Base-by-base conservation (phyloP, 2,797 vertebrate species). In the Sebastes taczanowskii region DNA sequence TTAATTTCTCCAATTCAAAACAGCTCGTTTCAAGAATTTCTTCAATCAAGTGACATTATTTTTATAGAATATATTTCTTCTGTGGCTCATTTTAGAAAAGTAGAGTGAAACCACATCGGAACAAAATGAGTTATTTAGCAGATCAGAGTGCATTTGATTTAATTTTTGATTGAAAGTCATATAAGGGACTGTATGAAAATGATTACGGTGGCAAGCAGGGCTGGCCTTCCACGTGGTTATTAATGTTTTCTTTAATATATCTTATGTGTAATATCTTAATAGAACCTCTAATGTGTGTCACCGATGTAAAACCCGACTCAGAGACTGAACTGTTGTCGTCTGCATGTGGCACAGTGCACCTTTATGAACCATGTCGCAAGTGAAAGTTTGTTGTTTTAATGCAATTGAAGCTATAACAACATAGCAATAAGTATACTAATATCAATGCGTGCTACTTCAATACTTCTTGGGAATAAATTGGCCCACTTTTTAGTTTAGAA, bases 1-100 rank as follows among this genome's bases (percentile, higher is more conserved):
- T 76, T 22, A 2, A 13, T 46, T 77, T 29, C 62, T 75, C 38
- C n/a, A 4, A n/a, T 74, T 84, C 20, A 53, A 79, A 75, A 61
- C 27, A 29, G 32, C 42, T 85, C 61, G 25, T 84, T 90, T 73
- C 34, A 74, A 74, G 42, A 73, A 56, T 77, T 46, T 49, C 66
- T 71, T 82, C 29, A 78, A 46, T 85, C 46, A 52, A 77, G 52
- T 35, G 30, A 30, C 46, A 60, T 67, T 35, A 42, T 29, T 68
- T 71, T 49, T 35, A 77, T 46, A 7, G 4, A 16, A 4, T 38
- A 20, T 9, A 6, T 55, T 62, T 56, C 5, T 34, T 65, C 7
- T 5, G 11, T 10, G n/a, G 49, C 38, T 76, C 75, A 22, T 71
- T 53, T 65, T 6, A 55, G 78, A 68, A 29, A 78, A 14, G 30